Percentiles rank a stretch among this genome's conserved stretches.
Evolutionary conservation across 2,888 invertebrate species (phyloP).

Genomic region (Volucella inanis): DNA sequence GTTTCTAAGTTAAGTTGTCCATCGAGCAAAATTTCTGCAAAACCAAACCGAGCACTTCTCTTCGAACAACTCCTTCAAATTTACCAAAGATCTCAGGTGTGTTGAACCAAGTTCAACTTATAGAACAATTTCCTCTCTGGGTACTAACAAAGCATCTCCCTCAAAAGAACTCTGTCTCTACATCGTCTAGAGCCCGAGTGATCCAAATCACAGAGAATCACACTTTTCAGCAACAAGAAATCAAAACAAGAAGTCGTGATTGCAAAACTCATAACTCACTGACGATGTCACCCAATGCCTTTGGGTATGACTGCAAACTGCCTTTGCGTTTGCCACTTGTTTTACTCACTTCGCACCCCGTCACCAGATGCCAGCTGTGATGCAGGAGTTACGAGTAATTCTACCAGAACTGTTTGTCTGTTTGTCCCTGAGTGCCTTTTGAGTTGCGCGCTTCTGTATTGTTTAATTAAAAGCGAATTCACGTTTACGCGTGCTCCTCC

Average conservation of each 20-base stretch:
- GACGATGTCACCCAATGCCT: slow-evolving; percentile 62
- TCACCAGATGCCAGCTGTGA: neutral
- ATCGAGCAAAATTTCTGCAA: too few relatives aligned
- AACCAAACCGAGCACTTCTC: too few relatives aligned
- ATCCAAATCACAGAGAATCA: slow-evolving; percentile 35
- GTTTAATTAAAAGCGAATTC: slow-evolving; percentile 81
- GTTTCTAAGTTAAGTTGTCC: too few relatives aligned
- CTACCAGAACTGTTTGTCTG: slow-evolving; percentile 7
- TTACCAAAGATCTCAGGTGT: too few relatives aligned
- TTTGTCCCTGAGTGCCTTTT: slow-evolving; percentile 59
- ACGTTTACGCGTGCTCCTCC: slow-evolving; percentile 77
- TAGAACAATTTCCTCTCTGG: too few relatives aligned
- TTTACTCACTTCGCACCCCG: slow-evolving; percentile 49
- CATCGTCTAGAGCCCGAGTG: neutral
- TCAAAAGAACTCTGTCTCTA: neutral
- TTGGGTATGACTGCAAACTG: slow-evolving; percentile 8
- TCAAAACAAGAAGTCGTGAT: slow-evolving; percentile 82
- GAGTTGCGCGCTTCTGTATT: slow-evolving; percentile 78
- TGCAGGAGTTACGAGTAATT: too few relatives aligned
- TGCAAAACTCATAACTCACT: slow-evolving; percentile 82
- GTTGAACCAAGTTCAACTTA: too few relatives aligned
- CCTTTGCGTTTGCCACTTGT: slow-evolving; percentile 63
- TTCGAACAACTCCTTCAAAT: too few relatives aligned
- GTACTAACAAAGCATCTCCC: neutral
- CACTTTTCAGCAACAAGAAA: slow-evolving; percentile 74